Percentiles rank a stretch among this genome's conserved stretches.
phyloP scores from a whole-genome alignment of 2,797 vertebrate species.

The Crenichthys baileyi region DNA sequence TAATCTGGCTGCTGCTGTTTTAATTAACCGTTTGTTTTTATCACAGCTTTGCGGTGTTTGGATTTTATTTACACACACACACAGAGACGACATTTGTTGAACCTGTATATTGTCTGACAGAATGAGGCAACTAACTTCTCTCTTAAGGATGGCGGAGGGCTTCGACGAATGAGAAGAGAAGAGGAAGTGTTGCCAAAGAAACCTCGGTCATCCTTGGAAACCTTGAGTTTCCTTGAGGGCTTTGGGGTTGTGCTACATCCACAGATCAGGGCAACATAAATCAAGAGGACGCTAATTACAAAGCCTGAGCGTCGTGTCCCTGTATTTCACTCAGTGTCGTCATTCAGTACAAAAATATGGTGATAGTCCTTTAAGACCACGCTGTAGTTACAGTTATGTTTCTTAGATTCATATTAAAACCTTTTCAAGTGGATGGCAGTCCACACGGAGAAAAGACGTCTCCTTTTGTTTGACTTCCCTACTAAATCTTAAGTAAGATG shows the following conservation, averaged over 20 bases:
- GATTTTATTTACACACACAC: constrained; percentile 10
- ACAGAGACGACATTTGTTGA: constrained; percentile 17
- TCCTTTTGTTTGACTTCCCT: constrained; percentile 34
- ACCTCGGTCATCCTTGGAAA: constrained; percentile 64
- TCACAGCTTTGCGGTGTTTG: constrained; percentile 6
- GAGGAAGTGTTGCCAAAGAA: constrained; percentile 71
- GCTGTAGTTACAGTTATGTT: constrained; percentile 27
- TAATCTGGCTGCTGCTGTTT: constrained; percentile 9
- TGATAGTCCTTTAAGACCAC: constrained; percentile 20
- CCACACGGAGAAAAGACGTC: constrained; percentile 18
- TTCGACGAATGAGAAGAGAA: constrained; percentile 49
- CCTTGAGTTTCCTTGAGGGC: constrained; percentile 55
- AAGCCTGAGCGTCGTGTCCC: constrained; percentile 49
- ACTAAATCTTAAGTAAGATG: not conserved
- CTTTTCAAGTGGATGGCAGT: constrained; percentile 19
- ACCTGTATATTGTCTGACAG: constrained; percentile 39
- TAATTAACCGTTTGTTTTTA: constrained; percentile 12
- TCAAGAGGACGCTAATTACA: constrained; percentile 73
- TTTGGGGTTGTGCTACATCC: constrained; percentile 44
- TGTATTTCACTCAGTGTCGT: constrained; percentile 17
- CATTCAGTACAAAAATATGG: constrained; percentile 23
- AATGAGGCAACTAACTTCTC: constrained; percentile 52
- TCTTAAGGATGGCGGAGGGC: constrained; percentile 38
- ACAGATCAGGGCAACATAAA: constrained; percentile 62
- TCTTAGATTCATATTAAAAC: not conserved